Evolutionary conservation across 1,140 invertebrate species (phyloP).

Genomic region (Colletes gigas): DNA sequence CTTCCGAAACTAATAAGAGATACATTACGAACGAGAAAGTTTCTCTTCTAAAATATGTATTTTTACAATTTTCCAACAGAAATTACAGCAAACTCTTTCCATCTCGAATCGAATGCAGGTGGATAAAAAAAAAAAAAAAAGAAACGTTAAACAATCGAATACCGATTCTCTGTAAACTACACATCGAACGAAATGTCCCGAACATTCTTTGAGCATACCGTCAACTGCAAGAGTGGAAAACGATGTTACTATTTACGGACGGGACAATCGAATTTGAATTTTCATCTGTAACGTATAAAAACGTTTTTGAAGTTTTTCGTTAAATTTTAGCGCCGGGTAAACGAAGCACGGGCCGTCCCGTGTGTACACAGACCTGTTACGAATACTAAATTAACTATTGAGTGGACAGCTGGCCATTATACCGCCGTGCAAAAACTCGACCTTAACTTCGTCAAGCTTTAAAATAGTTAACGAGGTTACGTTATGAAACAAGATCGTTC

Average conservation of each 20-base stretch:
- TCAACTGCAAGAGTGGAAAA: background rate
- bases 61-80: background rate
- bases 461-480: slow-evolving; percentile 49
- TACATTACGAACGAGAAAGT: background rate
- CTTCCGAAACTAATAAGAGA: background rate
- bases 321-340: background rate
- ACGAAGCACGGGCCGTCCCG: background rate
- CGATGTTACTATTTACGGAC: background rate
- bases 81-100: background rate
- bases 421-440: slow-evolving; percentile 9
- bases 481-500: slow-evolving; percentile 34
- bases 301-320: background rate
- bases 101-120: too few relatives aligned
- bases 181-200: too few relatives aligned
- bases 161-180: background rate
- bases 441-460: slow-evolving; percentile 35
- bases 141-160: background rate
- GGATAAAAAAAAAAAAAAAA: too few relatives aligned
- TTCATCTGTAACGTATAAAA: background rate
- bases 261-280: background rate
- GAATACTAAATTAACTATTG: slow-evolving; percentile 9
- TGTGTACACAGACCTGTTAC: background rate
- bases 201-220: too few relatives aligned
- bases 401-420: background rate
- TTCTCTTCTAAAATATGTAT: background rate